Conservation (phyloP, 2,888 invertebrate genomes). For the Exephanes ischioxanthus region DNA sequence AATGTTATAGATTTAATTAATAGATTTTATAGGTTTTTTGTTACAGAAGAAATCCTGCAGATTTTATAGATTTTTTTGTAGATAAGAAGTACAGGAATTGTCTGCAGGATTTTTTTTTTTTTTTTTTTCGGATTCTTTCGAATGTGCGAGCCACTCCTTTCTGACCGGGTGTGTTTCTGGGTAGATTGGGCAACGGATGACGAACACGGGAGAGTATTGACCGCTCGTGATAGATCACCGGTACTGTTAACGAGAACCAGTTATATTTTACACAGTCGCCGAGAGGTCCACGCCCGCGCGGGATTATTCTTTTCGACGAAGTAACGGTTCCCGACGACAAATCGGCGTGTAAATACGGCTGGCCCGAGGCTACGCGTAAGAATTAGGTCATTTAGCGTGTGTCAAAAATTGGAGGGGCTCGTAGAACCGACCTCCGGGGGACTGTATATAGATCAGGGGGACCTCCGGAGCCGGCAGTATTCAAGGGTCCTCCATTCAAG, state of each 20-base stretch:
- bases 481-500: neutral
- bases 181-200: neutral
- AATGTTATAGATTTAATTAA: too few species aligned
- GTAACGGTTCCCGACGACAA: slow-evolving; percentile 57
- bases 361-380: slow-evolving; percentile 48
- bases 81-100: too few species aligned
- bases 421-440: neutral
- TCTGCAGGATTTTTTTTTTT: neutral
- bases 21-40: too few species aligned
- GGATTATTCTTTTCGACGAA: slow-evolving; percentile 53
- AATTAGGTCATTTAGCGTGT: slow-evolving; percentile 58
- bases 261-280: slow-evolving; percentile 29
- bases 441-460: slow-evolving; percentile 53
- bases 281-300: slow-evolving; percentile 20
- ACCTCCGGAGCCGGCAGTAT: slow-evolving; percentile 38
- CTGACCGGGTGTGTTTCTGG: neutral
- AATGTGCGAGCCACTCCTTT: neutral
- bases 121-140: neutral
- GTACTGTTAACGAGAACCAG: slow-evolving; percentile 51
- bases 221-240: slow-evolving; percentile 50
- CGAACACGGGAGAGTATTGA: slow-evolving; percentile 37
- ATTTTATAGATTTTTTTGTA: neutral
- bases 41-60: too few species aligned
- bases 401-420: slow-evolving; percentile 58
- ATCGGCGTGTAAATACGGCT: slow-evolving; percentile 41